phyloP scores from a whole-genome alignment of 2,888 invertebrate species.

The Drosophila basisetae region DNA sequence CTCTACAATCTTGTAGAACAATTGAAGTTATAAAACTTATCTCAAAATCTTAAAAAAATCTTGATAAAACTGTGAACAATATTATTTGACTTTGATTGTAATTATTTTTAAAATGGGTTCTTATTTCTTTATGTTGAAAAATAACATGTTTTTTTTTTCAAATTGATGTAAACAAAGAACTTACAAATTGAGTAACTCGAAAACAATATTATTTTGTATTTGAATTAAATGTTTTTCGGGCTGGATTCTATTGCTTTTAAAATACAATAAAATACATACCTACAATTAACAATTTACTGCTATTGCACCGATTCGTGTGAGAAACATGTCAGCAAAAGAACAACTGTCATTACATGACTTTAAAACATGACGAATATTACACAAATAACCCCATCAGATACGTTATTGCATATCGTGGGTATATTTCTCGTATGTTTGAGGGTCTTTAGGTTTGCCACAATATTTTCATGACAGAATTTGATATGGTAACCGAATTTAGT shows the following conservation, averaged over 20 bases:
- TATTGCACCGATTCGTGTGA: constrained; percentile 44
- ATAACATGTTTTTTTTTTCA: neutral
- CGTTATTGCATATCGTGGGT: constrained; percentile 68
- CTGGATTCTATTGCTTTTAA: neutral
- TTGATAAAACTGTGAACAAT: neutral
- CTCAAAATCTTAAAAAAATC: neutral
- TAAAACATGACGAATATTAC: constrained; percentile 46
- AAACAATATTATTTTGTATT: neutral
- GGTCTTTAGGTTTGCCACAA: constrained; percentile 65
- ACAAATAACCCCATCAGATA: constrained; percentile 62
- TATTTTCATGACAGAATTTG: constrained; percentile 73
- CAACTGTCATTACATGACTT: constrained; percentile 53
- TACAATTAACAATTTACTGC: neutral
- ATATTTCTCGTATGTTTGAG: constrained; percentile 70
- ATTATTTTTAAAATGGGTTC: neutral
- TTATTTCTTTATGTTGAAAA: neutral
- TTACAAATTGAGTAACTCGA: neutral
- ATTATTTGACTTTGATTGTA: neutral
- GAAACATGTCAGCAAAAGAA: constrained; percentile 59
- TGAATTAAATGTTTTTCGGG: neutral
- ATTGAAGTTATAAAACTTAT: neutral
- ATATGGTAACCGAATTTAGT: constrained; percentile 80
- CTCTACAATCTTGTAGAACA: neutral
- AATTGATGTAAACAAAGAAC: neutral
- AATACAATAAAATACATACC: neutral